phyloP scores from a whole-genome alignment of 2,113 vertebrate species.

The Tonatia bakeri region DNA sequence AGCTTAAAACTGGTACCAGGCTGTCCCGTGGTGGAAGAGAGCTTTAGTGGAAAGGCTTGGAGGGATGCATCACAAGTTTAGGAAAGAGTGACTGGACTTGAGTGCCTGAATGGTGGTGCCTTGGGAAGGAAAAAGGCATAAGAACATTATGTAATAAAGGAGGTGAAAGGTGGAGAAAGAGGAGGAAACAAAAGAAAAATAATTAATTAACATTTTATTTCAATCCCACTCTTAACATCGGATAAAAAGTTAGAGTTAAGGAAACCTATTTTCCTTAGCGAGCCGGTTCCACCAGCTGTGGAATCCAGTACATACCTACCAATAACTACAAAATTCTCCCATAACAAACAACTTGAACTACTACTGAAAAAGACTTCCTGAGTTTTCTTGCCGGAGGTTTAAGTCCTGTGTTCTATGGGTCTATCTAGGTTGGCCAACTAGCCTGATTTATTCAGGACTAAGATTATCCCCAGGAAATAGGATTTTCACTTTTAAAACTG shows the following conservation, averaged over 20 bases:
- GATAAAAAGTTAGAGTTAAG: background rate
- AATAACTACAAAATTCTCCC: background rate
- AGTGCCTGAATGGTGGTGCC: background rate
- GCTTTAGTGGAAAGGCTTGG: background rate
- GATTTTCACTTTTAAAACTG: background rate
- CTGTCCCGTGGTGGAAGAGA: background rate
- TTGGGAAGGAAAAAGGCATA: background rate
- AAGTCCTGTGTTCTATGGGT: background rate
- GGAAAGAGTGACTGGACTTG: background rate
- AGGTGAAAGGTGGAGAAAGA: background rate
- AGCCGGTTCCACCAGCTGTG: background rate
- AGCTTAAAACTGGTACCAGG: background rate
- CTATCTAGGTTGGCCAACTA: background rate
- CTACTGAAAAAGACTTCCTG: background rate
- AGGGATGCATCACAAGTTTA: background rate
- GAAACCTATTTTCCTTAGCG: background rate
- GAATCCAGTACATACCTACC: background rate
- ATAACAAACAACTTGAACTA: background rate
- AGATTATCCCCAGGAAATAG: background rate
- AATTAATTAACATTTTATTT: background rate
- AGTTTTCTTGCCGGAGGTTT: background rate
- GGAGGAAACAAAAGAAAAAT: background rate
- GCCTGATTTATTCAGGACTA: background rate
- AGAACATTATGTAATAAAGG: background rate
- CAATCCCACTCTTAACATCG: no score